Base-by-base conservation (phyloP, 1,140 invertebrate species). In the Drosophila lini region DNA sequence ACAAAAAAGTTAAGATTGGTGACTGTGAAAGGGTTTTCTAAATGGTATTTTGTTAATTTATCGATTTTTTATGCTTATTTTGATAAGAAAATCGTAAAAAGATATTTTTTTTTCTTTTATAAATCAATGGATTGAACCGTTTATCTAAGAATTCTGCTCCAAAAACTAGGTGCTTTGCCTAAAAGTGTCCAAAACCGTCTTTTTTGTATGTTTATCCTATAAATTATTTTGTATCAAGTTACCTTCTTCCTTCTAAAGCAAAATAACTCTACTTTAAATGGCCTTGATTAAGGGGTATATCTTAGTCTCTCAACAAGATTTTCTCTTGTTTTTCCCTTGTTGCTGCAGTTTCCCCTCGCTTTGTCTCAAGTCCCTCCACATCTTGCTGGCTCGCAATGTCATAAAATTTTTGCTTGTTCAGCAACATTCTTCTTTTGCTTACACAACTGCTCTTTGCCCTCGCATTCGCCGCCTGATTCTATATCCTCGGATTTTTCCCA, bases 331-430 rank as follows among this genome's bases (percentile, higher is more conserved):
- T 42, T 40, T 13, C 25, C 10, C 36, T 55, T 48, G 50, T 42
- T 63, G 38, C 70, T 60, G 16, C 41, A 36, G 19, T 28, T 76
- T 44, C n/a, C 41, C 41, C 36, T 62, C 11, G 41, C 34, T 28
- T 10, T n/a, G 55, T 11, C 28, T 22, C 16, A 31, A 38, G 36
- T 50, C 34, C n/a, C 8, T 32, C 36, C 74, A 48, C 59, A 52
- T 57, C 60, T 80, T 70, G 70, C 70, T 76, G 81, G 82, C 79
- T 88, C 62, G 83, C 79, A 82, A 86, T 86, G 82, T 86, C 83
- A 86, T 86, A 86, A 86, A 86, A 86, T 86, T 86, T 86, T 80
- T 86, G 82, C 80, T 86, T 86, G 82, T 60, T 86, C 82, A 86
- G 82, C 82, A 79, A 59, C 75, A 88, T 86, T 86, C 75, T 85